A percentile compares a stretch with the other conserved stretches of the same genome.
Evolutionary conservation across 2,113 vertebrate species (phyloP).

Genomic region (Prolemur simus): DNA sequence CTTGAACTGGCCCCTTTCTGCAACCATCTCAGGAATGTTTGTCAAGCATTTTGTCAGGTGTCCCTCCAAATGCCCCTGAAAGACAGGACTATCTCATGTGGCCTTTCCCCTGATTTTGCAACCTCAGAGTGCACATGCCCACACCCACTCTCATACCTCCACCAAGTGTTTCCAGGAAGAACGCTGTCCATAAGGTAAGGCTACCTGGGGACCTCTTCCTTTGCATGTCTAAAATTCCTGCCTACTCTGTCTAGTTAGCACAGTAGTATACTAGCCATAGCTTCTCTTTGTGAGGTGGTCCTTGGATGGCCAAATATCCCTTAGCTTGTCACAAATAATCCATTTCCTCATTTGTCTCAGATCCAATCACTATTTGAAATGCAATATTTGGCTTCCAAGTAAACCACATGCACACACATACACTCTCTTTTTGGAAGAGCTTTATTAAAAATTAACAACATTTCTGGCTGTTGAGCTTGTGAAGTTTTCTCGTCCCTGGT

Average conservation of each 20-base stretch:
- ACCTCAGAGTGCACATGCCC: not conserved
- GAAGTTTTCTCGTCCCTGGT: not conserved
- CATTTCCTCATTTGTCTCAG: not conserved
- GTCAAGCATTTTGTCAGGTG: not conserved
- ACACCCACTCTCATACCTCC: constrained; percentile 20
- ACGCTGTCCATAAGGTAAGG: not conserved
- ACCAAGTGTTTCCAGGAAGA: constrained; percentile 51
- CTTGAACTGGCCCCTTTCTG: not conserved
- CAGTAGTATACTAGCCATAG: not conserved
- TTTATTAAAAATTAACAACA: constrained; percentile 58
- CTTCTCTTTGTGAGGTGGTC: not conserved
- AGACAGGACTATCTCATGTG: not conserved
- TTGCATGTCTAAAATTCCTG: not conserved
- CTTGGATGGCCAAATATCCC: not conserved
- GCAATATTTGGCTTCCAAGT: constrained; percentile 12
- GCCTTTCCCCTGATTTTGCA: constrained; percentile 50
- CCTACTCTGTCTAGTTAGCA: not conserved
- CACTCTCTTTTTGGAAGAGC: not conserved
- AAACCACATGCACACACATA: not conserved
- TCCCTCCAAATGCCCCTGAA: not conserved
- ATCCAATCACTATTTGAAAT: not conserved
- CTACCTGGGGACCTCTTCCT: not conserved
- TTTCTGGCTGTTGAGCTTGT: not conserved
- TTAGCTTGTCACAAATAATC: not conserved
- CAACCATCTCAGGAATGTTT: constrained; percentile 3